Conservation (phyloP, 2,113 vertebrate genomes). For the Columba janthina region DNA sequence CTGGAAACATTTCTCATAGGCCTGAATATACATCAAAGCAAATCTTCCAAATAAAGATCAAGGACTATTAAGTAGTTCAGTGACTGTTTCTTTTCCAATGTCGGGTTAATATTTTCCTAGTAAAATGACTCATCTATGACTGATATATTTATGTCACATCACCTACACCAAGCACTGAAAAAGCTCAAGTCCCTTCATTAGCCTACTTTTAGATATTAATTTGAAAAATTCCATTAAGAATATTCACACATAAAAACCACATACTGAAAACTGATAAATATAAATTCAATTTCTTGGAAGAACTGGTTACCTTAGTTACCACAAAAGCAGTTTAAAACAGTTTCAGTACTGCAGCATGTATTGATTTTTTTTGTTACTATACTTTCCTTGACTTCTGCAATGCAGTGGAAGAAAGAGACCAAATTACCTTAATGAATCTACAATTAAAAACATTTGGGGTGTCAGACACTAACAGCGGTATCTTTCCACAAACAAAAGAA, state of each 20-base stretch:
- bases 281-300: background rate
- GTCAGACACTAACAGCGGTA: background rate
- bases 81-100: background rate
- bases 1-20: background rate
- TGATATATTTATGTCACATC: background rate
- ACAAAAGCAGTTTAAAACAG: background rate
- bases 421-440: background rate
- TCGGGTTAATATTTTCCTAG: background rate
- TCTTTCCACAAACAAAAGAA: background rate
- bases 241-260: background rate
- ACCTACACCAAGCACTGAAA: background rate
- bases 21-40: slow-evolving; percentile 18
- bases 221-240: background rate
- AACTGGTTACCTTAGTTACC: background rate
- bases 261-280: background rate
- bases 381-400: background rate
- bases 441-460: background rate
- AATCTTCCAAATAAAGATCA: slow-evolving; percentile 45
- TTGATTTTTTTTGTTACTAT: background rate
- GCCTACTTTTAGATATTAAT: background rate
- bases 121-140: background rate
- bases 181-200: background rate
- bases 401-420: background rate
- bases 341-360: background rate
- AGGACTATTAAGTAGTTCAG: background rate